phyloP scores from a whole-genome alignment of 2,797 vertebrate species.

The Echiichthys vipera region DNA sequence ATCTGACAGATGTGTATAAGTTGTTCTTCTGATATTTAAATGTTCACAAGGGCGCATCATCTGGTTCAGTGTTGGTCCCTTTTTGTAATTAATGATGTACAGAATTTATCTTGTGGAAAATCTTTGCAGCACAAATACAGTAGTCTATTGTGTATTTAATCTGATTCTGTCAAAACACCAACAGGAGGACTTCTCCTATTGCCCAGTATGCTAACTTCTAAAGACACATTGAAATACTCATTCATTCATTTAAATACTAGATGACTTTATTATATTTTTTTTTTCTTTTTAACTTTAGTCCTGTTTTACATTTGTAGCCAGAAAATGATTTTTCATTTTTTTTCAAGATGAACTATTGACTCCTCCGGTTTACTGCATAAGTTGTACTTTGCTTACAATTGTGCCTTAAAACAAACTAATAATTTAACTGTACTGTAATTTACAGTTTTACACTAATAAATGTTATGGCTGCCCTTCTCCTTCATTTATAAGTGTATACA shows the following conservation, averaged over 20 bases:
- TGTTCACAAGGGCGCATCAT: constrained; percentile 3
- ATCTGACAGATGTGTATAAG: background rate
- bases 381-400: background rate
- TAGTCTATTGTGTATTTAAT: background rate
- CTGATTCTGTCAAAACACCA: background rate
- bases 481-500: background rate
- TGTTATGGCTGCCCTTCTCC: background rate
- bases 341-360: background rate
- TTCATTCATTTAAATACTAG: too few relatives aligned
- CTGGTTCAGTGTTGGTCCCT: background rate
- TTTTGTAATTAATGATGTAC: background rate
- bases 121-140: background rate
- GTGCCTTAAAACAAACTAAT: background rate
- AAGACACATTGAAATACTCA: background rate
- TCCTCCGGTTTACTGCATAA: background rate
- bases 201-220: background rate
- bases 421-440: background rate
- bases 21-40: background rate
- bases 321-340: too few relatives aligned
- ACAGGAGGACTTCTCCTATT: too few relatives aligned
- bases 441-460: background rate
- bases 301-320: background rate
- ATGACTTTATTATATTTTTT: background rate
- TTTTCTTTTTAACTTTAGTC: background rate
- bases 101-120: background rate